phyloP scores from a whole-genome alignment of 2,888 invertebrate genomes.

The Pilophorus perplexus region DNA sequence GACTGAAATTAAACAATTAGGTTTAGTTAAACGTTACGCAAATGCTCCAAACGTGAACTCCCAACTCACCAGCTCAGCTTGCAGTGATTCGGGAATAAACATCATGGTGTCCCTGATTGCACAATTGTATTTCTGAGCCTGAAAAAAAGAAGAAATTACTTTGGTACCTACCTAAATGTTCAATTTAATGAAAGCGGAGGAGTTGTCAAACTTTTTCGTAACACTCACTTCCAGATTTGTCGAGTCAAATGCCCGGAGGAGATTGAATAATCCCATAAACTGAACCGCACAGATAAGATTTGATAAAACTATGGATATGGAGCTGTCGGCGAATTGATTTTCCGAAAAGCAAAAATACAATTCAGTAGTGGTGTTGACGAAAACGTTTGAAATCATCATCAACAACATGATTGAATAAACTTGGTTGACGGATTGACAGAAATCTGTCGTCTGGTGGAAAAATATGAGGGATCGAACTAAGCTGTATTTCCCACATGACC shows the following conservation, averaged over 20 bases:
- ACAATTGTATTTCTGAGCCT: constrained; percentile 25
- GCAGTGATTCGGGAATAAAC: not conserved
- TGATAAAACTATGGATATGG: not conserved
- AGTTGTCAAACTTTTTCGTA: too few species aligned
- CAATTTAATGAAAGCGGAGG: too few species aligned
- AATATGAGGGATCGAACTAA: constrained; percentile 2
- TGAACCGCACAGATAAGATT: not conserved
- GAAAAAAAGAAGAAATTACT: not conserved
- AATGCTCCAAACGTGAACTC: not conserved
- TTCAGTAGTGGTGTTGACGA: not conserved
- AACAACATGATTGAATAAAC: not conserved
- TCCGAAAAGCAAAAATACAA: constrained; percentile 7
- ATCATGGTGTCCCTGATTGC: constrained; percentile 27
- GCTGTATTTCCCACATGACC: not conserved
- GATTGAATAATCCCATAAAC: not conserved
- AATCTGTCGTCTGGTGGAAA: not conserved
- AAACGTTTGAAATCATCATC: not conserved
- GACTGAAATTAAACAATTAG: not conserved
- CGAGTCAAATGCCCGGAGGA: constrained; percentile 2
- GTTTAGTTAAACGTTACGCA: not conserved
- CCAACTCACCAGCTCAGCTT: constrained; percentile 2
- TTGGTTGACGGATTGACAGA: not conserved
- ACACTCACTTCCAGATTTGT: not conserved
- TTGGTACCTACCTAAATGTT: not conserved
- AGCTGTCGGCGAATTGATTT: not conserved